Base-by-base conservation (phyloP, 2,113 vertebrate genomes). In the Proteles cristata region DNA sequence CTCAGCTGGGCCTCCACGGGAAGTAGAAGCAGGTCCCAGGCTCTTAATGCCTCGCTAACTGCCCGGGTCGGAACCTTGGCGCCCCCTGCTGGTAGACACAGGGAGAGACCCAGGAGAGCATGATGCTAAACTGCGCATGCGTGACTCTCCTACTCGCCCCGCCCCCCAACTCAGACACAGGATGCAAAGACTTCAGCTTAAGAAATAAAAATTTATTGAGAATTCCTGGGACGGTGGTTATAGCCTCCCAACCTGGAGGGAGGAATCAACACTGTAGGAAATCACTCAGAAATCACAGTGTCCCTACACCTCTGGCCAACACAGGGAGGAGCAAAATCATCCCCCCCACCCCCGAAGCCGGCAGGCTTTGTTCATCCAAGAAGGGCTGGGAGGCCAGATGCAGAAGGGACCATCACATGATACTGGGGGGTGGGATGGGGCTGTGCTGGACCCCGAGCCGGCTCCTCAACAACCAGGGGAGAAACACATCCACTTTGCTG, bases 161-260 rank as follows among this genome's bases (percentile, higher is more conserved):
- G 11, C 50, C 50, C 50, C 28, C 23, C 55, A 45, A 55, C n/a
- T 61, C 17, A 65, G 43, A 88, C 15, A 83, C 19, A 0, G 0
- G 48, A 79, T 10, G n/a, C 25, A 12, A 19, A 55, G 39, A 94
- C 23, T 95, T 93, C 11, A 39, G 83, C 48, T 97, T 95, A 19
- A 97, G 94, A 97, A 98, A 96, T 98, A 98, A 98, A 98, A 97
- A 90, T 98, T 98, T 98, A 98, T 98, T 98, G 97, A 97, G 87
- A 96, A 96, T 96, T 97, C 90, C 92, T 91, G 90, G 97, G 95
- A 85, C 90, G 93, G 80, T 89, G 74, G 61, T 90, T 82, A 33
- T 93, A 11, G 48, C 90, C 96, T 95, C 92, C 94, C 43, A 63
- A 84, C 26, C 43, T 77, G 4, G 45, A 88, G 96, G 83, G 77